Percentiles rank a stretch among this genome's conserved stretches.
These are phyloP conservation scores for Salticus scenicus DNA, from an alignment of 2,888 invertebrate species.

Conservation along the genomic window DNA sequence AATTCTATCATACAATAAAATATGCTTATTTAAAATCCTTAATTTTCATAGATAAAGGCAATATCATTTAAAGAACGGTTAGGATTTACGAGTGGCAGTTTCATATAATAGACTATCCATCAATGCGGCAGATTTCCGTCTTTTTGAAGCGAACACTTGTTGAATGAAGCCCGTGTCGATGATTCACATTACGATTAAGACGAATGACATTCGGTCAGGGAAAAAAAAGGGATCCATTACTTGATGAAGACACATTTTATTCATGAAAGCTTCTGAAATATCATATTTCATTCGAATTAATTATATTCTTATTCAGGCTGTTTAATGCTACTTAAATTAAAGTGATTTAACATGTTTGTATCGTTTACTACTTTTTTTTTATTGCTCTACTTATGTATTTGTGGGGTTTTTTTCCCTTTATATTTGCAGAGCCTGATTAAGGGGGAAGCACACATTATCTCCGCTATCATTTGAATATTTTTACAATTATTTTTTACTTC, in stretches of 20 bases:
- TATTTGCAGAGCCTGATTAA: too few relatives aligned
- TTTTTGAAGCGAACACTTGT: slow-evolving; percentile 40
- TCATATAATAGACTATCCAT: slow-evolving; percentile 57
- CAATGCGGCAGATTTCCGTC: slow-evolving; percentile 17
- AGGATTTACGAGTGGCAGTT: slow-evolving; percentile 51
- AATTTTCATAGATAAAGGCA: slow-evolving; percentile 23
- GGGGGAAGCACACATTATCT: too few relatives aligned
- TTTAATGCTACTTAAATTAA: too few relatives aligned
- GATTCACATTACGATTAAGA: slow-evolving; percentile 46
- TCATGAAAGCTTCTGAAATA: too few relatives aligned
- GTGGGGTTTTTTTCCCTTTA: too few relatives aligned
- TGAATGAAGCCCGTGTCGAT: slow-evolving; percentile 37
- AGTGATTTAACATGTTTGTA: too few relatives aligned
- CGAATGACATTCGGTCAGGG: slow-evolving; percentile 39
- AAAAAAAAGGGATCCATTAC: background rate
- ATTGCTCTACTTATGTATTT: too few relatives aligned
- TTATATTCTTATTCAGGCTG: too few relatives aligned
- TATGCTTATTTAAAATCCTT: slow-evolving; percentile 53
- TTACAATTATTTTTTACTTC: too few relatives aligned
- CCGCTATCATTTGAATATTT: too few relatives aligned
- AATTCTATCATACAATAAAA: slow-evolving; percentile 48
- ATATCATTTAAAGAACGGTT: slow-evolving; percentile 51
- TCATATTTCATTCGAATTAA: too few relatives aligned
- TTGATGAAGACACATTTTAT: slow-evolving; percentile 21
- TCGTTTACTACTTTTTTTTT: too few relatives aligned